Conservation (phyloP, 2,113 vertebrate species). For the Willisornis vidua region DNA sequence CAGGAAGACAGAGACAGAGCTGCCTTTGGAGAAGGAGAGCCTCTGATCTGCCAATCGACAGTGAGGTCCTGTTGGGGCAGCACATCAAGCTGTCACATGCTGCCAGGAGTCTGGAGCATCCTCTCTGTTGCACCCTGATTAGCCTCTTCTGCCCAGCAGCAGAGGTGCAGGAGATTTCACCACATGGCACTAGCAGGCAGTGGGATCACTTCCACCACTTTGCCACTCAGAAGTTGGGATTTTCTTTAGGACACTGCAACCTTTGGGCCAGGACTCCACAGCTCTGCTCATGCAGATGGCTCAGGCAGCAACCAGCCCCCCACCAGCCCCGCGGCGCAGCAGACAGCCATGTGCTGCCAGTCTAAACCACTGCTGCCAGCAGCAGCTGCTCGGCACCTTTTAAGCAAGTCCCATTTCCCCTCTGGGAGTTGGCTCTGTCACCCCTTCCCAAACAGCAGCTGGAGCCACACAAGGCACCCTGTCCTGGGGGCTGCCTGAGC, state of each 20-base stretch:
- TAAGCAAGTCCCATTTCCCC: not conserved
- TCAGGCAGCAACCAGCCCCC: not conserved
- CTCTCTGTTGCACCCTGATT: not conserved
- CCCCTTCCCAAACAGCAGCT: not conserved
- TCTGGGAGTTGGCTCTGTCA: conserved; percentile 18
- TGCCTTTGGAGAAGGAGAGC: conserved; percentile 36
- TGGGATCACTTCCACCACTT: not conserved
- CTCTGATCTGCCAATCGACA: conserved; percentile 28
- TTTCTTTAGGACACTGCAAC: not conserved
- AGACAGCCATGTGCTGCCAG: not conserved
- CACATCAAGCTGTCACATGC: not conserved
- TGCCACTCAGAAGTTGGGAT: not conserved
- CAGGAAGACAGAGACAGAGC: conserved; percentile 47
- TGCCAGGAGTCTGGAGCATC: not conserved
- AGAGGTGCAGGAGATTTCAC: not conserved
- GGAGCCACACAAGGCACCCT: not conserved
- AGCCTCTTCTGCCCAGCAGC: not conserved
- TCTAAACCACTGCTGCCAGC: not conserved
- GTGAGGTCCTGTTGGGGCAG: conserved; percentile 10
- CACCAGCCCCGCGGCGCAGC: accelerated
- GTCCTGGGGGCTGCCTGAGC: not conserved
- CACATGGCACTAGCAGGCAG: accelerated
- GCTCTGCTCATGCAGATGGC: conserved; percentile 1
- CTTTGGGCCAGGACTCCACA: not conserved
- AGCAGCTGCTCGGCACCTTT: conserved; percentile 33